These are phyloP conservation scores for Lasioglossum malachurum DNA, from an alignment of 2,888 invertebrate species.

Conservation along the genomic window DNA sequence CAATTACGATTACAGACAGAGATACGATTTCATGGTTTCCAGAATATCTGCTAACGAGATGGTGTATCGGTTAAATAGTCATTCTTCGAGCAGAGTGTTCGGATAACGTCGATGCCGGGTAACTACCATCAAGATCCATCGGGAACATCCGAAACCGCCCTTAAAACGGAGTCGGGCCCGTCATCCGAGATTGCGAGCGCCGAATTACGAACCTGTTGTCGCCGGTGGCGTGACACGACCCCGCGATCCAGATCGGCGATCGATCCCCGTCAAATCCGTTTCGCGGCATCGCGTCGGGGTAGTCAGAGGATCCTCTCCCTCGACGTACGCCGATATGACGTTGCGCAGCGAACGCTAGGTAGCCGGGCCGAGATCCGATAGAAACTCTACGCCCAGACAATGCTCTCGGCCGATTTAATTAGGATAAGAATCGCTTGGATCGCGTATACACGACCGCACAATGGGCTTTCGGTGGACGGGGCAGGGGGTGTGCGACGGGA, in stretches of 20 bases:
- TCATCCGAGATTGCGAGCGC: background rate
- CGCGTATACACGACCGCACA: constrained; percentile 74
- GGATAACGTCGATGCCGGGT: background rate
- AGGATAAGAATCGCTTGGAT: constrained; percentile 82
- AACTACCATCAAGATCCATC: background rate
- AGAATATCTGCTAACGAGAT: background rate
- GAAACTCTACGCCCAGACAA: constrained; percentile 74
- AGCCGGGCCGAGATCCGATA: constrained; percentile 67
- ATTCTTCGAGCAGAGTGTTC: too few relatives aligned
- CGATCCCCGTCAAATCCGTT: constrained; percentile 62
- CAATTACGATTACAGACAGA: background rate
- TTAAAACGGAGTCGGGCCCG: background rate
- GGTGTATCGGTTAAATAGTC: background rate
- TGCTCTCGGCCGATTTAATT: constrained; percentile 80
- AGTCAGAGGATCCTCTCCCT: constrained; percentile 53
- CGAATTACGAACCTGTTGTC: constrained; percentile 21
- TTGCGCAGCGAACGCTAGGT: constrained; percentile 59
- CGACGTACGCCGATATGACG: constrained; percentile 44
- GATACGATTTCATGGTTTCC: too few relatives aligned
- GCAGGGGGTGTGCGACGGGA: constrained; percentile 7
- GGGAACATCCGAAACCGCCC: background rate
- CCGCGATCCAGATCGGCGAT: constrained; percentile 41
- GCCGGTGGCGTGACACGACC: background rate
- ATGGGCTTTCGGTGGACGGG: constrained; percentile 63
- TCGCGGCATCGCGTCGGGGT: constrained; percentile 9